Evolutionary conservation across 2,113 vertebrate genomes (phyloP), one percentile per base, ranked within the genome.

Genomic region (Neotoma lepida): DNA sequence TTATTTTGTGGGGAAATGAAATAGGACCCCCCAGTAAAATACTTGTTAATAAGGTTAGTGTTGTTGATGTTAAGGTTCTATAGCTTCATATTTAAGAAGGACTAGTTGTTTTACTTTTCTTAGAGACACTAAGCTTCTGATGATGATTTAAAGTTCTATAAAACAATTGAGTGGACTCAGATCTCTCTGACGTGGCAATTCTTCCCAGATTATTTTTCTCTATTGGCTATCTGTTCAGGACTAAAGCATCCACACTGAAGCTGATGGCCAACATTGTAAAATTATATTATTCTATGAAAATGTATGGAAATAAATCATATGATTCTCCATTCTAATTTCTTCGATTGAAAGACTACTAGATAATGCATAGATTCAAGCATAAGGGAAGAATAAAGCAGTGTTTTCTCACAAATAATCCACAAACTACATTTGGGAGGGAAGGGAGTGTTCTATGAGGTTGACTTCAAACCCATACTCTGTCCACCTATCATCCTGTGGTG

Each of bases 31-130:
- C 6, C 41, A 84, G 20, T 44, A 63, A 44, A 85, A 46, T 44
- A 46, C 8, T 46, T 85, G 15, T 33, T 64, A 22, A 86, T 17
- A 46, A 46, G 9, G 15, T 46, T 30, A 4, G 61, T 35, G 58
- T 1, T 88, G 39, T 85, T 86, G 28, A 96, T 95, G 30, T 68
- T 94, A 51, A 96, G 9, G 68, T 81, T 4, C 30, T 95, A 33
- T 51, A 94, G 96, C 93, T 95, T 9, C 68, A 89, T 78, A 94
- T 94, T 84, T n/a, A 95, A 97, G 96, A 66, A 90, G 26, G 44
- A 39, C 22, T 89, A 1, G 1, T 63, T 4, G 0, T 64, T 76
- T 63, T 4, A 1, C 94, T 96, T 91, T 93, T 63, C 33, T 46
- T 73, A 77, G 76, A 77, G 85, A 92, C 0, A 5, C 7, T 78